Percentiles rank a stretch among this genome's conserved stretches.
Conservation (phyloP, 2,797 vertebrate species). For the Tadarida brasiliensis region DNA sequence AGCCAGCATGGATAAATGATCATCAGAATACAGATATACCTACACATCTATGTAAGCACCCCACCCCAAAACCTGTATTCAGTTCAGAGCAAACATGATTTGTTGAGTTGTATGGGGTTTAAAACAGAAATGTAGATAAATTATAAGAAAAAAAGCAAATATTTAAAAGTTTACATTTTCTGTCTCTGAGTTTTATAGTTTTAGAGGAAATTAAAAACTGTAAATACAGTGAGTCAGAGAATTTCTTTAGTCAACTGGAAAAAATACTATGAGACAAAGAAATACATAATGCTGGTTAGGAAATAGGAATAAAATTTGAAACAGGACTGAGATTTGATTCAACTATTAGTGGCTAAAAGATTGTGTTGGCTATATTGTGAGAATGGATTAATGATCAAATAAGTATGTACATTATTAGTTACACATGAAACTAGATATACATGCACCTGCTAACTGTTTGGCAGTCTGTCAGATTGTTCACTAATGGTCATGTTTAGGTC, state of each 20-base stretch:
- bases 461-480: not conserved
- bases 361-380: not conserved
- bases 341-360: not conserved
- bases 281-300: not conserved
- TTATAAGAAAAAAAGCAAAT: not conserved
- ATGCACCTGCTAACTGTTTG: not conserved
- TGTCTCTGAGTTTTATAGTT: not conserved
- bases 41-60: not conserved
- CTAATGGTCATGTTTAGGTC: not conserved
- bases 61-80: not conserved
- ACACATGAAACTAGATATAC: not conserved
- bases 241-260: not conserved
- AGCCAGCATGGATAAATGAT: not conserved
- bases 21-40: not conserved
- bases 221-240: not conserved
- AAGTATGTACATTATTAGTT: not conserved
- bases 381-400: not conserved
- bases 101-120: not conserved
- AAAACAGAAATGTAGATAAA: not conserved
- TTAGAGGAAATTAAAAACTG: not conserved
- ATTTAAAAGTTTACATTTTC: not conserved
- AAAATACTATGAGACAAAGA: not conserved
- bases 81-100: not conserved
- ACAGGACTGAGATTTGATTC: not conserved
- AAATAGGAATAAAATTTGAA: not conserved